phyloP scores from a whole-genome alignment of 2,888 invertebrate genomes.

The Phalera bucephala region DNA sequence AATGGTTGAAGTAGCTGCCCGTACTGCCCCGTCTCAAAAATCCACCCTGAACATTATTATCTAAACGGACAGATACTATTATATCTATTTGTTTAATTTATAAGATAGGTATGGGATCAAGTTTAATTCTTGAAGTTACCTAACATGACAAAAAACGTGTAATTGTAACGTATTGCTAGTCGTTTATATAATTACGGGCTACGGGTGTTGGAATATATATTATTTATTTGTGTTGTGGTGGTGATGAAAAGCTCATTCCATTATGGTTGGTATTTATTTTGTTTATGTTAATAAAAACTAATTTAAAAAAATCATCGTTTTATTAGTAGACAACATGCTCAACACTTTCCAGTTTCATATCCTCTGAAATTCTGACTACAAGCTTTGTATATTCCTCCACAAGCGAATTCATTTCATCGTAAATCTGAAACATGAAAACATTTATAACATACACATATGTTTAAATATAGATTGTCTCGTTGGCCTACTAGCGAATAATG shows the following conservation, averaged over 20 bases:
- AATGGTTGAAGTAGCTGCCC: too few species aligned
- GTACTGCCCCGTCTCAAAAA: too few species aligned
- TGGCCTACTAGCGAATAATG: too few species aligned
- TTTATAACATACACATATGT: not conserved
- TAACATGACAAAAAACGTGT: not conserved
- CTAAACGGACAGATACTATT: too few species aligned
- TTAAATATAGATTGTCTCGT: too few species aligned
- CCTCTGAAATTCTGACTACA: conserved; percentile 85
- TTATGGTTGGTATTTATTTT: not conserved
- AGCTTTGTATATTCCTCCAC: conserved; percentile 86
- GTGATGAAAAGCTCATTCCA: conserved; percentile 1
- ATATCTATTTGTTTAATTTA: too few species aligned
- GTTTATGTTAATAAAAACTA: conserved; percentile 1
- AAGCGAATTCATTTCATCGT: conserved; percentile 82
- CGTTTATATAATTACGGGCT: not conserved
- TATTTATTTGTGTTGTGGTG: not conserved
- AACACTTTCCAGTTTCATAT: conserved; percentile 85
- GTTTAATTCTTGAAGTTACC: too few species aligned
- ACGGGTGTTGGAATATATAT: not conserved
- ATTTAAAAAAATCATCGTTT: conserved; percentile 4
- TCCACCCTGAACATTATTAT: too few species aligned
- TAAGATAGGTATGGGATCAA: too few species aligned
- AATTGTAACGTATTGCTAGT: not conserved
- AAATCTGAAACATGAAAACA: conserved; percentile 79
- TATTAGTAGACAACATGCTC: too few species aligned